These are phyloP conservation scores for Palloptera scutellata DNA, from an alignment of 2,888 invertebrate species.

Conservation along the genomic window DNA sequence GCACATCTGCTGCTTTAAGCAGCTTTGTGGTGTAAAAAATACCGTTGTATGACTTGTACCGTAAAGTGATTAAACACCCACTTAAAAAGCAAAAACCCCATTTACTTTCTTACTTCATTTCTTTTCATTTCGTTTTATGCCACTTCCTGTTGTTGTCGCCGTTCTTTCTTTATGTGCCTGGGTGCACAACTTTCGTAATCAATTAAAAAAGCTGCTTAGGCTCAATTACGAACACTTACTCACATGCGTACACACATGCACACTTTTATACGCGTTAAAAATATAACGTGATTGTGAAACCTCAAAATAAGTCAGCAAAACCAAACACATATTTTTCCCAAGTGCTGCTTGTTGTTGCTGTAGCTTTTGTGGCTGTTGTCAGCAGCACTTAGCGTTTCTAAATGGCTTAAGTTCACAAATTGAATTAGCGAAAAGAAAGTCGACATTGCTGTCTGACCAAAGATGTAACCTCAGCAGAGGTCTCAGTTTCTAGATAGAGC, in stretches of 20 bases:
- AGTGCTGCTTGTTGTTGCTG: conserved; percentile 2
- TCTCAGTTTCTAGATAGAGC: background rate
- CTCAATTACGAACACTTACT: conserved; percentile 1
- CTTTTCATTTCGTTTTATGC: background rate
- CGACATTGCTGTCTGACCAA: conserved; percentile 13
- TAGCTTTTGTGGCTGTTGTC: background rate
- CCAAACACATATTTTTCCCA: too few species aligned
- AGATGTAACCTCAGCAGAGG: conserved; percentile 15
- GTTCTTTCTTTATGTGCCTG: background rate
- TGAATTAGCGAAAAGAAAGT: conserved; percentile 32
- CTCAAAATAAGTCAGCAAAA: too few species aligned
- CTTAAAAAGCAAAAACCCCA: background rate
- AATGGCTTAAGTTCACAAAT: conserved; percentile 37
- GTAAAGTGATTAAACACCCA: conserved; percentile 13
- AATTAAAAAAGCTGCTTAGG: conserved; percentile 23
- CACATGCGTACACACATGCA: background rate
- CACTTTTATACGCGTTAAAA: background rate
- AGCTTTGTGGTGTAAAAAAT: background rate
- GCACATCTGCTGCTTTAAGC: background rate
- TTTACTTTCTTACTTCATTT: background rate
- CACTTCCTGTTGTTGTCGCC: background rate
- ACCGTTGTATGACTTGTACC: too few species aligned
- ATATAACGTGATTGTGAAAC: too few species aligned
- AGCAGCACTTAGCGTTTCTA: conserved; percentile 28
- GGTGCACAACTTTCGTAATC: conserved; percentile 12